Conservation (phyloP, 1,140 invertebrate species). For the Halictus rubicundus region DNA sequence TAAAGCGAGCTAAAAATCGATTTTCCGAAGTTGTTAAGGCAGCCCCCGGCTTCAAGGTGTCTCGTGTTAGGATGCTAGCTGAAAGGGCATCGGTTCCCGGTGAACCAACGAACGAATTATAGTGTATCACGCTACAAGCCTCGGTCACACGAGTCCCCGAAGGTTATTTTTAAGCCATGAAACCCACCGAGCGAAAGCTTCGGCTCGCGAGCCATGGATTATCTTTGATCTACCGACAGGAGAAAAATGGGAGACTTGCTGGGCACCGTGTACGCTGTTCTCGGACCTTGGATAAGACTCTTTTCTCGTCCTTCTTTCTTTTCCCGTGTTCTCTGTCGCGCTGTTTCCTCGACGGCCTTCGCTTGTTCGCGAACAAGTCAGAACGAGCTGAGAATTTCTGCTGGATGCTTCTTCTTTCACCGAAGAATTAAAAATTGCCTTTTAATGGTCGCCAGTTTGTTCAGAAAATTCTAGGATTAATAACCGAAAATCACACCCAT, state of each 20-base stretch:
- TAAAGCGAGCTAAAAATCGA: too few relatives aligned
- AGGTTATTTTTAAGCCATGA: not conserved
- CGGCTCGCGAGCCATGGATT: not conserved
- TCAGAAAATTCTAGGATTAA: too few relatives aligned
- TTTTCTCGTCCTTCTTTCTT: not conserved
- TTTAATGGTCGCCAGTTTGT: too few relatives aligned
- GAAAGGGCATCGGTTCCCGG: conserved; percentile 27
- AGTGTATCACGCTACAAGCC: not conserved
- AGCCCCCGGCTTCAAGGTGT: not conserved
- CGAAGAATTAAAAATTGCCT: too few relatives aligned
- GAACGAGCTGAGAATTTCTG: not conserved
- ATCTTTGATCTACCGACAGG: conserved; percentile 1
- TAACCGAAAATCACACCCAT: too few relatives aligned
- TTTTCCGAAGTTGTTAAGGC: too few relatives aligned
- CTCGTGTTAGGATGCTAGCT: not conserved
- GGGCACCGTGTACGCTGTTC: not conserved
- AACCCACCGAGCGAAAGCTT: not conserved
- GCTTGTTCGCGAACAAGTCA: too few relatives aligned
- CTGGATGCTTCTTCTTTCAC: too few relatives aligned
- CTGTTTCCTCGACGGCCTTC: not conserved
- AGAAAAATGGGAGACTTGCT: not conserved
- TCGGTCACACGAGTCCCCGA: not conserved
- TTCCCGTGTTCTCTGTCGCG: not conserved
- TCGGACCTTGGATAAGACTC: too few relatives aligned
- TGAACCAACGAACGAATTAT: conserved; percentile 18